phyloP scores from a whole-genome alignment of 2,888 invertebrate species.

The Drosophila picticornis region DNA sequence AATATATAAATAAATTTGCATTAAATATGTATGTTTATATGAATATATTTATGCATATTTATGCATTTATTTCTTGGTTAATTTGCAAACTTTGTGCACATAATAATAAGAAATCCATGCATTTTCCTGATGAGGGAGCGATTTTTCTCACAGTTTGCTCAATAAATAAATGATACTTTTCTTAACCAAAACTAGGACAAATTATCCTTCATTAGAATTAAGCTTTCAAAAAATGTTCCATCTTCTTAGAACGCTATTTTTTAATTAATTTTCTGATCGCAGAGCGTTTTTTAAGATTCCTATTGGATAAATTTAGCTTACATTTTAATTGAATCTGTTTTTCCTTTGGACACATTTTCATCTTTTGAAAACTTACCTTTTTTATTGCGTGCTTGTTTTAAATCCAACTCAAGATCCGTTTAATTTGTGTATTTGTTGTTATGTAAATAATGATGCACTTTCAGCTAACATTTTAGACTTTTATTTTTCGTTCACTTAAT shows the following conservation, averaged over 20 bases:
- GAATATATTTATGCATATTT: constrained; percentile 11
- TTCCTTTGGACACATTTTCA: neutral
- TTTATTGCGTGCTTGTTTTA: constrained; percentile 9
- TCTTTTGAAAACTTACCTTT: constrained; percentile 19
- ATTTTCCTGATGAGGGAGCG: neutral
- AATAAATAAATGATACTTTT: constrained; percentile 11
- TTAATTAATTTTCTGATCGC: neutral
- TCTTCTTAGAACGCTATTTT: neutral
- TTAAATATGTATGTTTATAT: constrained; percentile 8
- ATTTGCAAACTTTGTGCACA: constrained; percentile 34
- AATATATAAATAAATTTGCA: constrained; percentile 48
- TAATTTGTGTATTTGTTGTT: constrained; percentile 4
- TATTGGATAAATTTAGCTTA: neutral
- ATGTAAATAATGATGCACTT: constrained; percentile 31
- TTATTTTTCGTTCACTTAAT: constrained; percentile 31
- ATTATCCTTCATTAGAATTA: neutral
- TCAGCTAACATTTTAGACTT: constrained; percentile 48
- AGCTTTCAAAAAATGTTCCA: neutral
- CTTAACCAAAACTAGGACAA: neutral
- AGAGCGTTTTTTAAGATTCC: neutral
- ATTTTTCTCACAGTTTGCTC: neutral
- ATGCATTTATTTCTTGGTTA: constrained; percentile 31
- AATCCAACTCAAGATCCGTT: constrained; percentile 22
- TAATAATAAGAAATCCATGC: constrained; percentile 21
- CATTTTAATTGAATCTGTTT: neutral